phyloP scores from a whole-genome alignment of 2,888 invertebrate genomes.

The Idaea aversata region DNA sequence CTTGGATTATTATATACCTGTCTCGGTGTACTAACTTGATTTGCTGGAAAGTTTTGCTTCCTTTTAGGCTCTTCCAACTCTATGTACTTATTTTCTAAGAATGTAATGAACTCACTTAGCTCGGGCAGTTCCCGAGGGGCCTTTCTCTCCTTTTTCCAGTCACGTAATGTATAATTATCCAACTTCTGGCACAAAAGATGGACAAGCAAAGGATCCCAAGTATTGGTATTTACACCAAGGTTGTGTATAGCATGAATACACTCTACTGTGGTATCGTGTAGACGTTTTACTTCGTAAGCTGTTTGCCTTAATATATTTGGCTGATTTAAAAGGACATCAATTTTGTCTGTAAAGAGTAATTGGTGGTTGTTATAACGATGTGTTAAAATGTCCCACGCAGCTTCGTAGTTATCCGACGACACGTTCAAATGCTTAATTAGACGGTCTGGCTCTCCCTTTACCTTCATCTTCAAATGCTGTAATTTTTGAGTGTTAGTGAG shows the following conservation, averaged over 20 bases:
- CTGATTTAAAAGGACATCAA: constrained; percentile 1
- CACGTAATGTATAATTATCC: constrained; percentile 3
- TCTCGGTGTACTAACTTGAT: neutral
- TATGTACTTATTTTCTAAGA: constrained; percentile 5
- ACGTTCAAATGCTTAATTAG: constrained; percentile 10
- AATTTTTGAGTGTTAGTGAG: constrained; percentile 8
- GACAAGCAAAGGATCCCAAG: constrained; percentile 18
- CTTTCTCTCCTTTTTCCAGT: neutral
- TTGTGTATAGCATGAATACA: constrained; percentile 24
- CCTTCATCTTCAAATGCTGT: constrained; percentile 12
- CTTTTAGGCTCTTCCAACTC: neutral
- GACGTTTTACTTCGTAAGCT: constrained; percentile 4
- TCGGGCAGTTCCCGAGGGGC: neutral
- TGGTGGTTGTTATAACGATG: constrained; percentile 11
- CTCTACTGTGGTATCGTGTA: constrained; percentile 23
- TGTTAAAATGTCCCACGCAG: constrained; percentile 13
- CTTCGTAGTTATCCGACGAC: constrained; percentile 12
- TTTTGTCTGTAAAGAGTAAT: neutral
- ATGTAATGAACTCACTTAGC: neutral
- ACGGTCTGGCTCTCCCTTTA: constrained; percentile 12
- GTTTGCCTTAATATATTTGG: neutral
- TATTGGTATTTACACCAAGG: constrained; percentile 20
- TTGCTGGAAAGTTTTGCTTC: neutral
- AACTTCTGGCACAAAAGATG: constrained; percentile 9
- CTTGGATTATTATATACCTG: neutral